Evolutionary conservation across 2,888 invertebrate species (phyloP).

Genomic region (Octodonta nipae): DNA sequence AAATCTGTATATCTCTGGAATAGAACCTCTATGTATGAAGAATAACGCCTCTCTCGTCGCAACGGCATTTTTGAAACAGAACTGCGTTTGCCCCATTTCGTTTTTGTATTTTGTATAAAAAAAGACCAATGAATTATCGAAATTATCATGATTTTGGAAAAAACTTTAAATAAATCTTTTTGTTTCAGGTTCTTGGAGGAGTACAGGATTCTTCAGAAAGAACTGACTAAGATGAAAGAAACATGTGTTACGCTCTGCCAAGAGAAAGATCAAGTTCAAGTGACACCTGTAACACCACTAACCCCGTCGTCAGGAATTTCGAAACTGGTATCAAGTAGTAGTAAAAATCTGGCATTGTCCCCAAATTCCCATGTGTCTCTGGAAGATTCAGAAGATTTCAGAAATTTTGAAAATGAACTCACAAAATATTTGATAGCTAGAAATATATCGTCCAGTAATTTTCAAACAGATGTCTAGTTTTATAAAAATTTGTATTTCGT

Average conservation of each 20-base stretch:
- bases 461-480: not conserved
- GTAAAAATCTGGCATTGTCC: conserved; percentile 27
- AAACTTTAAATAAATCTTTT: conserved; percentile 1
- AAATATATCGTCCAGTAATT: conserved; percentile 20
- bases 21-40: too few species aligned
- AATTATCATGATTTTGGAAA: too few species aligned
- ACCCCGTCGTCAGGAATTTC: conserved; percentile 10
- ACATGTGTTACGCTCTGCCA: conserved; percentile 55
- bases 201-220: conserved; percentile 62
- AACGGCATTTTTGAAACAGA: too few species aligned
- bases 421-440: conserved; percentile 30
- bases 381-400: conserved; percentile 37
- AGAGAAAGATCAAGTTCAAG: conserved; percentile 30
- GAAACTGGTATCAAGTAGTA: conserved; percentile 5
- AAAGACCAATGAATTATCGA: too few species aligned
- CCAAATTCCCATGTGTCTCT: conserved; percentile 36
- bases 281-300: conserved; percentile 33
- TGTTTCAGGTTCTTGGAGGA: conserved; percentile 61
- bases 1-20: too few species aligned
- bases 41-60: too few species aligned
- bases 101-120: too few species aligned
- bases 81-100: too few species aligned
- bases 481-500: too few species aligned
- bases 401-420: conserved; percentile 43
- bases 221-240: conserved; percentile 67